phyloP scores from a whole-genome alignment of 1,140 invertebrate species.

The Orius laevigatus region DNA sequence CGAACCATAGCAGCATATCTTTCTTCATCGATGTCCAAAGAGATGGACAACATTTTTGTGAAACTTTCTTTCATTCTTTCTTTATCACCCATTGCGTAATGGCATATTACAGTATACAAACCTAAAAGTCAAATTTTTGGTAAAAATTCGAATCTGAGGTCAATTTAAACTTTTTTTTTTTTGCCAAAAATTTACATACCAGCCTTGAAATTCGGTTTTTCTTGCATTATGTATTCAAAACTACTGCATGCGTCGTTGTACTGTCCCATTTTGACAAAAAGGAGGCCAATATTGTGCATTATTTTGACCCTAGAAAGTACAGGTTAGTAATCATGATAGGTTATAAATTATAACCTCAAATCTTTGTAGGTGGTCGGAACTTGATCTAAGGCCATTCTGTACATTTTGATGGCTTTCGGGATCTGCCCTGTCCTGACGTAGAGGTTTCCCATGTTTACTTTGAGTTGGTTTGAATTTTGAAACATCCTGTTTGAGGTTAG shows the following conservation, averaged over 20 bases:
- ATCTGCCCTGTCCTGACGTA: conserved; percentile 90
- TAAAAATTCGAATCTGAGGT: too few relatives aligned
- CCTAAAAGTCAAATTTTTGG: conserved; percentile 29
- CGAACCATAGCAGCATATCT: conserved; percentile 32
- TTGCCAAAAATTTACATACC: too few relatives aligned
- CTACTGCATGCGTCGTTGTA: conserved; percentile 88
- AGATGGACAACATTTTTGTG: conserved; percentile 74
- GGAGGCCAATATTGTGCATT: conserved; percentile 94
- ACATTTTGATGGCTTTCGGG: conserved; percentile 92
- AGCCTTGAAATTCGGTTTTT: conserved; percentile 75
- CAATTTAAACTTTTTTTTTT: too few relatives aligned
- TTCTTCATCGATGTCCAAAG: conserved; percentile 65
- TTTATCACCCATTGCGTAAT: conserved; percentile 80
- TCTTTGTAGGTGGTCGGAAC: conserved; percentile 83
- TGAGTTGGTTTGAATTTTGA: conserved; percentile 74
- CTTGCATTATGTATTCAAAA: conserved; percentile 96
- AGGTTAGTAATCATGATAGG: neutral
- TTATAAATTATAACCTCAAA: conserved; percentile 43
- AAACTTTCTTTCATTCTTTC: conserved; percentile 92
- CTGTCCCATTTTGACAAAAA: conserved; percentile 90
- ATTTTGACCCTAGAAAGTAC: conserved; percentile 67
- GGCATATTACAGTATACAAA: conserved; percentile 82
- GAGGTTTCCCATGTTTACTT: conserved; percentile 98
- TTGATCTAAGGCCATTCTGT: conserved; percentile 92
- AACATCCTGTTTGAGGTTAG: conserved; percentile 75